Conservation (phyloP, 1,140 invertebrate genomes). For the Scaptodrosophila lebanonensis region DNA sequence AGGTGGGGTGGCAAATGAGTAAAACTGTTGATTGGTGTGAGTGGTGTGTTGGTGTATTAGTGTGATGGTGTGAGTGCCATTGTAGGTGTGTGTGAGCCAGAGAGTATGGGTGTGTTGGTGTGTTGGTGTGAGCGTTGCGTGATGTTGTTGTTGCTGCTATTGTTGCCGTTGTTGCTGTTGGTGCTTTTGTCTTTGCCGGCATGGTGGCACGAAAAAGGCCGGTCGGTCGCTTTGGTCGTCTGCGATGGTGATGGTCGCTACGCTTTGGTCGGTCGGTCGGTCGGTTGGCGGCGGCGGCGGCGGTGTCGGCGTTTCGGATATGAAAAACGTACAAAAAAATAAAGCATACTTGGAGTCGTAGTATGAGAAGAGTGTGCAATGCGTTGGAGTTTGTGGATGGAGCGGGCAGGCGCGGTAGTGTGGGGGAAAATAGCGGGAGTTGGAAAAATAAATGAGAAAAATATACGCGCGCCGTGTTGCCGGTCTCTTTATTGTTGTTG, state of each 20-base stretch:
- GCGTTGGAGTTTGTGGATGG: neutral
- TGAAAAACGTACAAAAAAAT: slow-evolving; percentile 73
- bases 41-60: neutral
- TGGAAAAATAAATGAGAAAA: slow-evolving; percentile 72
- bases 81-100: neutral
- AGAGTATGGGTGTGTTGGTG: neutral
- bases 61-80: neutral
- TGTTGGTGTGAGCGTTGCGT: slow-evolving; percentile 9
- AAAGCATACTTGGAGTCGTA: slow-evolving; percentile 45
- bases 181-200: slow-evolving; percentile 68
- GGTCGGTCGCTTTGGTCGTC: slow-evolving; percentile 23
- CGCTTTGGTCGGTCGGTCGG: slow-evolving; percentile 28
- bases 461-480: slow-evolving; percentile 73
- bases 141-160: slow-evolving; percentile 58
- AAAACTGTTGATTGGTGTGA: neutral
- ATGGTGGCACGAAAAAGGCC: slow-evolving; percentile 66
- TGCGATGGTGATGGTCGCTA: neutral
- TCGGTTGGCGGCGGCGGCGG: slow-evolving; percentile 12
- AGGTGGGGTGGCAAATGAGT: slow-evolving; percentile 5
- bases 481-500: slow-evolving; percentile 67
- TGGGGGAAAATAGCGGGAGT: slow-evolving; percentile 35
- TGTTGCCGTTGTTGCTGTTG: slow-evolving; percentile 56
- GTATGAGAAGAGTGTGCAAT: slow-evolving; percentile 18
- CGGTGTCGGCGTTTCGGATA: slow-evolving; percentile 72
- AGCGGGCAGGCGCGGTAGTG: slow-evolving; percentile 6